These are phyloP conservation scores for Tiliacea citrago DNA, from an alignment of 2,888 invertebrate genomes.

Conservation along the genomic window DNA sequence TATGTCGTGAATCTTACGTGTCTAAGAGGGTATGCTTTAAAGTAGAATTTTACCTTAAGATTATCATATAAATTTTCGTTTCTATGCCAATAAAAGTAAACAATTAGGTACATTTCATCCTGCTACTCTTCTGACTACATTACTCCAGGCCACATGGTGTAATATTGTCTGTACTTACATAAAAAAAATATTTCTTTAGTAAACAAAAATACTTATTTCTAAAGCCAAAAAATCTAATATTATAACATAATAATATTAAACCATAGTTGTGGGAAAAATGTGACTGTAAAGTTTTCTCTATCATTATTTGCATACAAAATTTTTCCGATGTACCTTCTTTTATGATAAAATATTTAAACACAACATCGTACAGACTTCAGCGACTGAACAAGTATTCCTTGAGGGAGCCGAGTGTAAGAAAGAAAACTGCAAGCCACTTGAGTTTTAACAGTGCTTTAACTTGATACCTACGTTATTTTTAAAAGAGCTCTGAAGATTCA, in stretches of 20 bases:
- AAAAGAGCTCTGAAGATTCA: conserved; percentile 65
- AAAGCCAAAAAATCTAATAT: background rate
- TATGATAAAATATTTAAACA: conserved; percentile 76
- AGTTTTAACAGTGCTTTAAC: conserved; percentile 73
- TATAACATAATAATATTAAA: conserved; percentile 11
- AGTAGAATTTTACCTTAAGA: background rate
- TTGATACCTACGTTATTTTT: conserved; percentile 70
- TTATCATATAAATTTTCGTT: background rate
- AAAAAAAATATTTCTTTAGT: background rate
- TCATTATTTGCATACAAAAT: conserved; percentile 51
- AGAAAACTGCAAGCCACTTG: conserved; percentile 75
- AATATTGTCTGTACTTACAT: background rate
- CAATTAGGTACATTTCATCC: background rate
- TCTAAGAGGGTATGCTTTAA: background rate
- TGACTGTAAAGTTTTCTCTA: conserved; percentile 40
- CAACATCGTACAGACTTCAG: conserved; percentile 63
- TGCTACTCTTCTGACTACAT: background rate
- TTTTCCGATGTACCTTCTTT: conserved; percentile 53
- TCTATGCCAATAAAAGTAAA: background rate
- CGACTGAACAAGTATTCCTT: conserved; percentile 70
- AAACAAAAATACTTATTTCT: background rate
- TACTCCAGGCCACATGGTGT: background rate
- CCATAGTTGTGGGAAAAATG: conserved; percentile 27
- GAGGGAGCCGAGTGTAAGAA: conserved; percentile 70
- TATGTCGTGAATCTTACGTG: background rate